These are phyloP conservation scores for Heliconius hermathena DNA, from an alignment of 1,140 invertebrate genomes.

Conservation along the genomic window DNA sequence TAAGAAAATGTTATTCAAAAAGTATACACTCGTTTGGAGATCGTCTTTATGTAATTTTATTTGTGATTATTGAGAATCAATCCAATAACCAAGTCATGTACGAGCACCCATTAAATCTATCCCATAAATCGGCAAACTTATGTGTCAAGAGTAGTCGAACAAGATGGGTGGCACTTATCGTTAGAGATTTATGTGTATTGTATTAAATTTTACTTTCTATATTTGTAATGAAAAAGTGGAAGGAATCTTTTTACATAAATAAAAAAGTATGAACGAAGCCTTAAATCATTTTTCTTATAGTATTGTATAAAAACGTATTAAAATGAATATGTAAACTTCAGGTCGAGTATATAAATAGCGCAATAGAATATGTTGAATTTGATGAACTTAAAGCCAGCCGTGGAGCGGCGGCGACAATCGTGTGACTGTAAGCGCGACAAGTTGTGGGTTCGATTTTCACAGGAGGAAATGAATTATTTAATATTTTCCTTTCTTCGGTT, in stretches of 20 bases:
- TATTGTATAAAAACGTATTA: too few relatives aligned
- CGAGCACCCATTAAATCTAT: conserved; percentile 21
- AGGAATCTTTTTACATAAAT: neutral
- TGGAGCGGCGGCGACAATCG: too few relatives aligned
- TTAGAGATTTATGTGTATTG: conserved; percentile 18
- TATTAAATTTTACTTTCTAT: conserved; percentile 26
- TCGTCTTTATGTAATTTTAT: conserved; percentile 18
- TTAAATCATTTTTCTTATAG: too few relatives aligned
- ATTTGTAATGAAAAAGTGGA: neutral
- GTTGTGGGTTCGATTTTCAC: too few relatives aligned
- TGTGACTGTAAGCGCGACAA: too few relatives aligned
- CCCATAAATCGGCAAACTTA: conserved; percentile 35
- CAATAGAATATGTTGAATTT: neutral
- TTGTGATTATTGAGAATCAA: conserved; percentile 29
- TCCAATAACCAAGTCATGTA: conserved; percentile 30
- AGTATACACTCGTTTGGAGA: neutral
- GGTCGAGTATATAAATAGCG: too few relatives aligned
- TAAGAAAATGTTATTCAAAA: neutral
- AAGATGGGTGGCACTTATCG: conserved; percentile 33
- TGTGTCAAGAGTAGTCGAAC: conserved; percentile 31
- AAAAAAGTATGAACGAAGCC: neutral
- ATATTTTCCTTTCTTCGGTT: too few relatives aligned
- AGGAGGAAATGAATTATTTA: too few relatives aligned
- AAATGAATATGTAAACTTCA: too few relatives aligned
- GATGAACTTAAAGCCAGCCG: too few relatives aligned